These are phyloP conservation scores for Sminthurides aquaticus DNA, from an alignment of 2,888 invertebrate species.

Conservation along the genomic window DNA sequence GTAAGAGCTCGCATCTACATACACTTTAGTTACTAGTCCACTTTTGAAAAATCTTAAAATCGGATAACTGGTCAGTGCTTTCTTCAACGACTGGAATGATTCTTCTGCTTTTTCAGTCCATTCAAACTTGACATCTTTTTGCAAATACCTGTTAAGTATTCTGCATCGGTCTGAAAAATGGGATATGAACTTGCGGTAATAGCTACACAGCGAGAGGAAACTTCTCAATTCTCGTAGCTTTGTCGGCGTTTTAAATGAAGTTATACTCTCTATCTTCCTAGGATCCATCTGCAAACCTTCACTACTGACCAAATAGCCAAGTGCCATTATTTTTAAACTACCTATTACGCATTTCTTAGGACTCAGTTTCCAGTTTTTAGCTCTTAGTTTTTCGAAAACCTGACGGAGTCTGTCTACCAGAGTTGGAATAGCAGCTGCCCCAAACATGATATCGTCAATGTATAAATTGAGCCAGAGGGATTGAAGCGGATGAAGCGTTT, in stretches of 20 bases:
- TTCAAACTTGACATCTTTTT: conserved; percentile 23
- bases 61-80: conserved; percentile 14
- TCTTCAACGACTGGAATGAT: conserved; percentile 26
- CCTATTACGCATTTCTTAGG: neutral
- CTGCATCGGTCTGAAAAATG: conserved; percentile 24
- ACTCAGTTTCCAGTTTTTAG: neutral
- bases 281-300: conserved; percentile 22
- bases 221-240: conserved; percentile 20
- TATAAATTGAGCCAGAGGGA: too few species aligned
- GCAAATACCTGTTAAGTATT: conserved; percentile 22
- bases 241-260: conserved; percentile 19
- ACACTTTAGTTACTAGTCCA: neutral
- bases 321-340: neutral
- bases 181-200: conserved; percentile 34
- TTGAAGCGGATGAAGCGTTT: too few species aligned
- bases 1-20: neutral
- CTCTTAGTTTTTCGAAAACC: neutral
- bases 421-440: neutral
- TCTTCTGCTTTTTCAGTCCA: conserved; percentile 18
- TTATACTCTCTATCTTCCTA: conserved; percentile 18
- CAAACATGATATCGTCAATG: neutral
- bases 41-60: neutral
- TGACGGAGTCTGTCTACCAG: neutral
- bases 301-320: conserved; percentile 24
- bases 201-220: conserved; percentile 28